phyloP scores from a whole-genome alignment of 2,888 invertebrate species.

The Mesorhabditis sp. region DNA sequence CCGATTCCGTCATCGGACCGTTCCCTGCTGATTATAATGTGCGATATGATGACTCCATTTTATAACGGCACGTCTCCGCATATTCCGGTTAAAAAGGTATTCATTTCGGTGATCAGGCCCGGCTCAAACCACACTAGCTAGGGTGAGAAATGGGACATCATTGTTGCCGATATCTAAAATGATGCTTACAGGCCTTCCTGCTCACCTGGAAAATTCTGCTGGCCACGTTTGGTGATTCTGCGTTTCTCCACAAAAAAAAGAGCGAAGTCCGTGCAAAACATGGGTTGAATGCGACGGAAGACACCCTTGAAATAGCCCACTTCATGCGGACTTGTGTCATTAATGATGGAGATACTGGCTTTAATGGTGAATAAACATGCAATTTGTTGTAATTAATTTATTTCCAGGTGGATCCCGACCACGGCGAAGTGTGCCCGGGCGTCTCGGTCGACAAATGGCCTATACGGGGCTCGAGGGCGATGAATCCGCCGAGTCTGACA shows the following conservation, averaged over 20 bases:
- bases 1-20: conserved; percentile 42
- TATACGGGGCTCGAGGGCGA: conserved; percentile 24
- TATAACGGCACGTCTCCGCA: conserved; percentile 92
- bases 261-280: conserved; percentile 31
- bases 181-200: conserved; percentile 69
- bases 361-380: conserved; percentile 9
- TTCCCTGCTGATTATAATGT: conserved; percentile 69
- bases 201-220: conserved; percentile 91
- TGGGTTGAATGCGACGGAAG: conserved; percentile 75
- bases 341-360: conserved; percentile 23
- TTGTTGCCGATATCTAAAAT: background rate
- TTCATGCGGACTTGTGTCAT: conserved; percentile 50
- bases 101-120: no score
- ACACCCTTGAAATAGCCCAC: conserved; percentile 87
- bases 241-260: conserved; percentile 71
- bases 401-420: background rate
- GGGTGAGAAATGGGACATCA: background rate
- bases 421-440: conserved; percentile 19
- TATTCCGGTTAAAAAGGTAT: conserved; percentile 92
- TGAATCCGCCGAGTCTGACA: conserved; percentile 19
- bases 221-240: conserved; percentile 81
- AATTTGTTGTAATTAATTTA: background rate
- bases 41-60: conserved; percentile 92
- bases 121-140: no score
- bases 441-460: conserved; percentile 33